These are phyloP conservation scores for Drosophila silvestris DNA, from an alignment of 2,888 invertebrate genomes.

Conservation along the genomic window DNA sequence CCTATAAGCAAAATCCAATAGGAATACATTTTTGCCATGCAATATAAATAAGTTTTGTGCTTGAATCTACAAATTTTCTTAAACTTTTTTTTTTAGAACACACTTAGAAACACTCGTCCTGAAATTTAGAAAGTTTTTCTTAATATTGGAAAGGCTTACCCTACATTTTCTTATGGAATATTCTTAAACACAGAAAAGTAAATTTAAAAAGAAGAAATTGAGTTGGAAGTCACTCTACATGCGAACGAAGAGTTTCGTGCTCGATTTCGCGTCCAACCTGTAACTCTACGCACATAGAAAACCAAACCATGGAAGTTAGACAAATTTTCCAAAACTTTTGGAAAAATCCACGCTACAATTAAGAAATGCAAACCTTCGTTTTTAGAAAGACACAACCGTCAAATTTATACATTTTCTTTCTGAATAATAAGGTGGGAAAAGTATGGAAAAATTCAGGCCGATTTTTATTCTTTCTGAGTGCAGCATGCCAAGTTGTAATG, in stretches of 20 bases:
- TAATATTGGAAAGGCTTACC: background rate
- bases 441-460: background rate
- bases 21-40: background rate
- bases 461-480: background rate
- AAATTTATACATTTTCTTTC: background rate
- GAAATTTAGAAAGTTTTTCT: background rate
- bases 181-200: background rate
- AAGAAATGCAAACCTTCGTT: background rate
- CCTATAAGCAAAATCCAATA: background rate
- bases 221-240: background rate
- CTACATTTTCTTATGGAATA: background rate
- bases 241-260: background rate
- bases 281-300: too few species aligned
- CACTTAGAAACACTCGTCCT: background rate
- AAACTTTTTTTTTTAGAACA: background rate
- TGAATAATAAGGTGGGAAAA: background rate
- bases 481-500: conserved; percentile 10
- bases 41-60: background rate
- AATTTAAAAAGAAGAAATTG: background rate
- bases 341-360: background rate
- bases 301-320: background rate
- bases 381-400: background rate
- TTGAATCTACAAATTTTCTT: too few species aligned
- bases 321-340: background rate
- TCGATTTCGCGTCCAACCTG: background rate